These are phyloP conservation scores for Acipenser oxyrinchus DNA, from an alignment of 2,797 vertebrate genomes.

Conservation along the genomic window DNA sequence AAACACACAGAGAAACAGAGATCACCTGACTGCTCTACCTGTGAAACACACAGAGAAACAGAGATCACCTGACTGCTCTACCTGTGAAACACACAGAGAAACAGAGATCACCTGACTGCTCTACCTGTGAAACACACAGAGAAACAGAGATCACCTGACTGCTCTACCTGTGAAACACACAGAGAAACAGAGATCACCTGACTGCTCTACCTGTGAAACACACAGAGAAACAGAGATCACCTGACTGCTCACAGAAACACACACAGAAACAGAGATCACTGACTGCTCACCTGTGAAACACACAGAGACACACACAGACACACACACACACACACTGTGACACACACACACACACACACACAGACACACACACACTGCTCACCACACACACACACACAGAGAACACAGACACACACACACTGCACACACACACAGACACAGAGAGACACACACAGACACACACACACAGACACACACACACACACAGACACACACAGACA, in stretches of 20 bases:
- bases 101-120: too few relatives aligned
- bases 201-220: too few relatives aligned
- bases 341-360: constrained; percentile 8
- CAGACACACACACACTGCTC: constrained; percentile 1
- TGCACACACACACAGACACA: not conserved
- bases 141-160: too few relatives aligned
- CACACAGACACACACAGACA: constrained; percentile 3
- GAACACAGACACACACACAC: constrained; percentile 1
- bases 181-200: too few relatives aligned
- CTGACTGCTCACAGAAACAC: too few relatives aligned
- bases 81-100: too few relatives aligned
- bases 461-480: not conserved
- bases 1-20: too few relatives aligned
- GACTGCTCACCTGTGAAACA: not conserved
- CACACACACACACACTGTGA: not conserved
- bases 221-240: too few relatives aligned
- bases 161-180: too few relatives aligned
- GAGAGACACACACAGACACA: constrained; percentile 4
- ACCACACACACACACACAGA: constrained; percentile 1
- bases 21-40: too few relatives aligned
- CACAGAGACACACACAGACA: not conserved
- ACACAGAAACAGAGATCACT: constrained; percentile 11
- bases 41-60: not conserved
- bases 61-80: too few relatives aligned
- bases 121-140: too few relatives aligned